These are phyloP conservation scores for Scolopax mira DNA, from an alignment of 2,113 vertebrate species.

Conservation along the genomic window DNA sequence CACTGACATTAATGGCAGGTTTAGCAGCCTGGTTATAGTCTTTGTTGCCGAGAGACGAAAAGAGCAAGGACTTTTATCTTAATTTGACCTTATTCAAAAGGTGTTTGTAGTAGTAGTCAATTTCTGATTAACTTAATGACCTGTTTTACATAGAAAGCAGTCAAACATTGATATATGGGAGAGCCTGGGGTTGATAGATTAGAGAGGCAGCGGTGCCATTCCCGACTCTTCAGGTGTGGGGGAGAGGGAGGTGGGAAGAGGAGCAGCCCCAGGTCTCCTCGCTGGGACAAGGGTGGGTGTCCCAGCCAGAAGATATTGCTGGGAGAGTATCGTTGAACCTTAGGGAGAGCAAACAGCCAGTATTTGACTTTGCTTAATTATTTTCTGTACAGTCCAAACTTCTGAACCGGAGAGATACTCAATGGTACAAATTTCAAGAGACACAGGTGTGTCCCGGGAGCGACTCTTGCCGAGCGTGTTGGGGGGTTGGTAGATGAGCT, in stretches of 20 bases:
- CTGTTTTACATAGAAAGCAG: conserved; percentile 71
- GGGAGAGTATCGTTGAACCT: accelerated
- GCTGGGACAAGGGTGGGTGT: neutral
- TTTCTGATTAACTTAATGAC: conserved; percentile 75
- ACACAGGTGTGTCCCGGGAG: accelerated
- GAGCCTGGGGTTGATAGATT: conserved; percentile 2
- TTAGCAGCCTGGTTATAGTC: conserved; percentile 62
- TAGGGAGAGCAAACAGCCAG: neutral
- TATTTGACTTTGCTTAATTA: neutral
- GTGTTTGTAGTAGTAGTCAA: conserved; percentile 73
- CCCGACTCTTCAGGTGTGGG: neutral
- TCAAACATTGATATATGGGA: conserved; percentile 71
- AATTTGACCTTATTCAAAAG: conserved; percentile 77
- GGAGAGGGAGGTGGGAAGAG: neutral
- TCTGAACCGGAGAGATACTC: accelerated
- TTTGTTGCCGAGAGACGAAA: conserved; percentile 63
- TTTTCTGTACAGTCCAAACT: neutral
- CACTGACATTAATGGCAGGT: conserved; percentile 70
- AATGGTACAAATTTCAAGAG: accelerated
- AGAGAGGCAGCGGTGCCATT: neutral
- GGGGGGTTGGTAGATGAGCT: neutral
- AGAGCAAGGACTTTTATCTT: conserved; percentile 71
- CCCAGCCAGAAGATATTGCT: neutral
- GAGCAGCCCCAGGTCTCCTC: neutral
- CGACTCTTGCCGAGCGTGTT: neutral